phyloP scores from a whole-genome alignment of 2,888 invertebrate species.

The Cremastinae sp. region DNA sequence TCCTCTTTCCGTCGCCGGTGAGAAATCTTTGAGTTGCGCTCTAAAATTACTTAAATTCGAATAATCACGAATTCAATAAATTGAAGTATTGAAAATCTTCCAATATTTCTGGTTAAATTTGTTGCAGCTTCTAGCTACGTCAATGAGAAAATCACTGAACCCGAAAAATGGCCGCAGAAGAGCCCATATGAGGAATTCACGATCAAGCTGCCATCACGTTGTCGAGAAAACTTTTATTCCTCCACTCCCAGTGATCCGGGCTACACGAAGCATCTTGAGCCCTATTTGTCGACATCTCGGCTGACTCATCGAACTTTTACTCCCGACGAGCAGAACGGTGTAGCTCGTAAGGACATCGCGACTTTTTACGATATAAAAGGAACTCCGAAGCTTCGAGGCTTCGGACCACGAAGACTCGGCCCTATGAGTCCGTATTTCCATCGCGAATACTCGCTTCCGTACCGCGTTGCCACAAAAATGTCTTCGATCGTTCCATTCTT shows the following conservation, averaged over 20 bases:
- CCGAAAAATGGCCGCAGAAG: constrained; percentile 22
- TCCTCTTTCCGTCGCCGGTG: constrained; percentile 55
- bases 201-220: constrained; percentile 71
- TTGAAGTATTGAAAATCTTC: too few relatives aligned
- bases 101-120: background rate
- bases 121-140: constrained; percentile 50
- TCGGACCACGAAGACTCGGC: constrained; percentile 59
- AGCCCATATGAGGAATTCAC: constrained; percentile 59
- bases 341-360: constrained; percentile 76
- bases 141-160: constrained; percentile 31
- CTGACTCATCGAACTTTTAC: constrained; percentile 74
- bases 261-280: constrained; percentile 77
- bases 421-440: constrained; percentile 57
- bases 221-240: constrained; percentile 78
- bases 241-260: constrained; percentile 76
- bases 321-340: constrained; percentile 70
- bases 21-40: background rate
- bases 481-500: constrained; percentile 55
- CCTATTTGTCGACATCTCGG: constrained; percentile 78
- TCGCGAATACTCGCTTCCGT: constrained; percentile 39
- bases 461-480: constrained; percentile 35
- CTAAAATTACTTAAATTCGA: background rate
- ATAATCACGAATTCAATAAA: too few relatives aligned
- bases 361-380: constrained; percentile 77
- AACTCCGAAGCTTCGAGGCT: constrained; percentile 61